Conservation (phyloP, 2,888 invertebrate genomes). For the Ophion slaviceki region DNA sequence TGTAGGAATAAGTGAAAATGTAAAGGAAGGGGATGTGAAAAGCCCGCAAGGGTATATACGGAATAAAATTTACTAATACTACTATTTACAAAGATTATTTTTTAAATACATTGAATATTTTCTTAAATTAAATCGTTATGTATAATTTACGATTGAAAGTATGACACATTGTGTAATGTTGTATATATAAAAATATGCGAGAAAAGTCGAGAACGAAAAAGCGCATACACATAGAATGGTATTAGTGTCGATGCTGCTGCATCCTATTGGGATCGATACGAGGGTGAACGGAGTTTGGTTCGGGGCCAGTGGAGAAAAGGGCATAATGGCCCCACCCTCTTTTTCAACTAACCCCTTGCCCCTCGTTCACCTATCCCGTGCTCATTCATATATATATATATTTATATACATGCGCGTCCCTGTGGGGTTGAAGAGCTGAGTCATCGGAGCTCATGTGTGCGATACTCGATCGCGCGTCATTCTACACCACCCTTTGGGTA, state of each 20-base stretch:
- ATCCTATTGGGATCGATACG: slow-evolving; percentile 65
- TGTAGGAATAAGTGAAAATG: no score
- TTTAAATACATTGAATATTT: background rate
- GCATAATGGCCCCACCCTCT: slow-evolving; percentile 72
- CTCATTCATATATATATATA: slow-evolving; percentile 21
- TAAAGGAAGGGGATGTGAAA: no score
- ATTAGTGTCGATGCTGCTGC: slow-evolving; percentile 54
- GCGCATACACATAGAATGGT: slow-evolving; percentile 39
- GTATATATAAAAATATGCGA: slow-evolving; percentile 42
- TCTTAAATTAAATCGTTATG: background rate
- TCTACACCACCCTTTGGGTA: slow-evolving; percentile 70
- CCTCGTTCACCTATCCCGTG: slow-evolving; percentile 8
- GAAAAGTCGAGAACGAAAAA: slow-evolving; percentile 35
- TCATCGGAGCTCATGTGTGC: slow-evolving; percentile 76
- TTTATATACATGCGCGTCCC: slow-evolving; percentile 35
- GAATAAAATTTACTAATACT: no score
- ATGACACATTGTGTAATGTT: slow-evolving; percentile 54
- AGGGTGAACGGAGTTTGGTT: slow-evolving; percentile 67
- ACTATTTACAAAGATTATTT: no score
- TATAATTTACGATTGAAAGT: slow-evolving; percentile 34
- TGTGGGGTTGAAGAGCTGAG: slow-evolving; percentile 76
- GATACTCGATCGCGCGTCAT: slow-evolving; percentile 79
- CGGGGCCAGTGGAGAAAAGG: slow-evolving; percentile 71
- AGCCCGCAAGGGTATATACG: no score
- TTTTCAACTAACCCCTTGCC: slow-evolving; percentile 33